Base-by-base conservation (phyloP, 2,888 invertebrate genomes). In the Papilio gigon region DNA sequence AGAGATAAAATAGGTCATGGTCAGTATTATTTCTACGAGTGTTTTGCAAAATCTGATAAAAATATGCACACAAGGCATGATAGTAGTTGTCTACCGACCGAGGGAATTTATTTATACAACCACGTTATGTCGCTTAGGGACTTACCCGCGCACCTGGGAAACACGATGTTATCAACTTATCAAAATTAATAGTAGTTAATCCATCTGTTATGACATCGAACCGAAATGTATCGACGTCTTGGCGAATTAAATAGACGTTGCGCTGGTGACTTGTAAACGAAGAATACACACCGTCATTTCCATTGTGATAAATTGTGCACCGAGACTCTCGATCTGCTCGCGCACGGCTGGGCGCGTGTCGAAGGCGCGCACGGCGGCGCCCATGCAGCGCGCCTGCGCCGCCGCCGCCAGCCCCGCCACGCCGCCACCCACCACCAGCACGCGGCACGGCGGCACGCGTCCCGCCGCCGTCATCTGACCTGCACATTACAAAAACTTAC, bases 391-490 rank as follows among this genome's bases (percentile, higher is more conserved):
- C 78, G 97, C 97, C 79, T 97, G 96, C 30, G 96, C 97, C 64
- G 96, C 95, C 30, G 97, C 97, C 33, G 97, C 95, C 74, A 98
- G 89, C 58, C 97, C 98, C 50, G 98, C 97, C 58, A 98, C 98
- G 64, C 98, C 97, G 61, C 97, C 97, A 72, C 98, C 98, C 76
- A 98, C 95, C 42, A 98, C 95, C 73, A 98, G 90, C 74, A 97
- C 95, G 84, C 97, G 97, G 65, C 97, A 97, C 8, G 97, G 97
- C 0, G 97, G 97, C 25, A 97, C 96, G 82, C 97, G 96, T 0
- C 96, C 97, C 4, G 97, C 97, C 0, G 97, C 97, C 12, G 97
- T 97, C 85, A 97, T 97, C 90, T 97, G 97, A 77, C 96, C 96
- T 95, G 78, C n/a, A 35, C 17, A 37, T 20, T 1, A 37, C 20